Conservation (phyloP, 2,797 vertebrate species). For the Protonibea diacanthus region DNA sequence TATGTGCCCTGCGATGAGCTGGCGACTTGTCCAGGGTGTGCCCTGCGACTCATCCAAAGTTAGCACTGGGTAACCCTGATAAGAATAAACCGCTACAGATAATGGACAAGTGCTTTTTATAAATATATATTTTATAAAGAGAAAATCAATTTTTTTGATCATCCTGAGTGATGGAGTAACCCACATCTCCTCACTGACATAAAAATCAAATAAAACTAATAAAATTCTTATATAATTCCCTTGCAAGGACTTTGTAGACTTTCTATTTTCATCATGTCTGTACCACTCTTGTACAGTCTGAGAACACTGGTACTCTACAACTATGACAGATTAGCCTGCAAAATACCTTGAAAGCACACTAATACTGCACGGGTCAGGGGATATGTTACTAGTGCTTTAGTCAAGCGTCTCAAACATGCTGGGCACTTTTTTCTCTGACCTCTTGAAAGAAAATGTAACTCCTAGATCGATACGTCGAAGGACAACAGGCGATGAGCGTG, state of each 20-base stretch:
- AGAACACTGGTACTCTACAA: not conserved
- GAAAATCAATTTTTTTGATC: not conserved
- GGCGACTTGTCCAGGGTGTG: too few species aligned
- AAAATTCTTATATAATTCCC: not conserved
- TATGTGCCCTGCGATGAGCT: too few species aligned
- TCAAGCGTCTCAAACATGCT: conserved; percentile 35
- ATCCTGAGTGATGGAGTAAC: not conserved
- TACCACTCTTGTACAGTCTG: conserved; percentile 5
- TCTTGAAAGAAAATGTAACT: conserved; percentile 33
- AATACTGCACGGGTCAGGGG: conserved; percentile 20
- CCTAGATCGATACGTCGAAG: conserved; percentile 54
- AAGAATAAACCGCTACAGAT: too few species aligned
- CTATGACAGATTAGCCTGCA: conserved; percentile 6
- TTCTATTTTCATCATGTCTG: not conserved
- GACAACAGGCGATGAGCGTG: conserved; percentile 42
- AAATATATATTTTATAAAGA: not conserved
- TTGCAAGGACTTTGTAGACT: not conserved
- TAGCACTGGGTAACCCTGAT: too few species aligned
- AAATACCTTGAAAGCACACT: conserved; percentile 27
- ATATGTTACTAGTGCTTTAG: conserved; percentile 22
- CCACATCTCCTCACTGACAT: not conserved
- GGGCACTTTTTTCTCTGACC: conserved; percentile 22
- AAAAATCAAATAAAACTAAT: not conserved
- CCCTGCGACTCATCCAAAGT: too few species aligned
- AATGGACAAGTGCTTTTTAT: too few species aligned